A percentile compares a stretch with the other conserved stretches of the same genome.
Evolutionary conservation across 2,113 vertebrate species (phyloP).

Genomic region (Sisor rabdophorus): DNA sequence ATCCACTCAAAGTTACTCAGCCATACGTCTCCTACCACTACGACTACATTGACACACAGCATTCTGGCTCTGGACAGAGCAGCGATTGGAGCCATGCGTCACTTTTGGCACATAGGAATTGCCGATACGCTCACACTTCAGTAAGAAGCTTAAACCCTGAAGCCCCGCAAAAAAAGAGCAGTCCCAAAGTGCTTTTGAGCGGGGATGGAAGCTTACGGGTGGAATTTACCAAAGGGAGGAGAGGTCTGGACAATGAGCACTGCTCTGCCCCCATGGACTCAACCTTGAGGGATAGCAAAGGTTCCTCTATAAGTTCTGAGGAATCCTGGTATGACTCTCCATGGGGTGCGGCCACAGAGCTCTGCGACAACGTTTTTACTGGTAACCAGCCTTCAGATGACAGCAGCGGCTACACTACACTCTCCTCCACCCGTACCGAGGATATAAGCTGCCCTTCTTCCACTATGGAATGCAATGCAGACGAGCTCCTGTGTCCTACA

Average conservation of each 20-base stretch:
- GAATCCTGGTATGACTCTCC: constrained; percentile 91
- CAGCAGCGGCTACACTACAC: constrained; percentile 54
- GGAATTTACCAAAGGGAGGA: constrained; percentile 76
- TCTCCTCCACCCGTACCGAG: constrained; percentile 55
- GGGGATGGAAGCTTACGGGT: constrained; percentile 80
- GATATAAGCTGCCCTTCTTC: constrained; percentile 38
- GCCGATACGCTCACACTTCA: constrained; percentile 41
- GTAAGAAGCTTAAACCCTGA: constrained; percentile 56
- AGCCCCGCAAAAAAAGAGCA: constrained; percentile 65
- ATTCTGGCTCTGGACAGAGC: constrained; percentile 45
- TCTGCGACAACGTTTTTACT: constrained; percentile 68
- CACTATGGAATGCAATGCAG: constrained; percentile 21
- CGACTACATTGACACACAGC: constrained; percentile 65
- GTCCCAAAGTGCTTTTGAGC: constrained; percentile 83
- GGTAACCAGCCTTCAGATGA: constrained; percentile 58
- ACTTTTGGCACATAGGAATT: constrained; percentile 42
- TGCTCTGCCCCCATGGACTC: constrained; percentile 58
- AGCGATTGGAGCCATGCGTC: constrained; percentile 52
- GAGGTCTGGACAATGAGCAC: constrained; percentile 55
- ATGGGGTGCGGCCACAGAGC: constrained; percentile 76
- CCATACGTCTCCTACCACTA: constrained; percentile 73
- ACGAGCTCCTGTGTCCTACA: constrained; percentile 37
- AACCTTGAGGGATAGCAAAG: constrained; percentile 80
- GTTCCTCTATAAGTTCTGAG: constrained; percentile 87
- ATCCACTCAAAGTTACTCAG: constrained; percentile 72